Evolutionary conservation across 2,113 vertebrate species (phyloP), one percentile per base, ranked within the genome.

Genomic region (Nesoenas mayeri): DNA sequence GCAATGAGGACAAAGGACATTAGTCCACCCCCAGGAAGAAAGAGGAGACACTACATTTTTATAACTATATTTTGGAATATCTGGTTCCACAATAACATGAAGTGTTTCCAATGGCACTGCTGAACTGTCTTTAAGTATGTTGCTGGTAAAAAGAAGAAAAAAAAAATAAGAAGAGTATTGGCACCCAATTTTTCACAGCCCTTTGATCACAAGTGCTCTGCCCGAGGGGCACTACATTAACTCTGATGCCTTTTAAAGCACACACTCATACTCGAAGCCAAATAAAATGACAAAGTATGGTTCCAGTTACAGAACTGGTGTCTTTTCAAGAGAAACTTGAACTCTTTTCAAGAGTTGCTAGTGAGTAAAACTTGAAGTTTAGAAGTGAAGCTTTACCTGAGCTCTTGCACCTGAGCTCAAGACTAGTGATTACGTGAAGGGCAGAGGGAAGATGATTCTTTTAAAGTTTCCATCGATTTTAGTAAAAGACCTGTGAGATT

Each of bases 191-290:
- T 91, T 65, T 74, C 72, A 85, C 60, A 88, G 73, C 12, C 47
- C 87, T 94, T 85, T 84, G 88, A 88, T 85, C 70, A 85, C 38
- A 29, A 90, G 61, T 4, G 2, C 42, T 67, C 34, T 75, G 82
- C 79, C 61, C 0, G 5, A 88, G 79, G 88, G 32, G 42, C 75
- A 85, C 29, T 56, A 54, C 58, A 79, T 82, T 89, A 80, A 79
- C 79, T 90, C 79, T 79, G 44, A 60, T 79, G 71, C 20, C 57
- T 95, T 91, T 87, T 89, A 88, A 80, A 94, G 72, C 82, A 73
- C 86, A 77, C 62, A 85, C 8, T 29, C 44, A 7, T 31, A 69
- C 28, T 88, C 47, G 24, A 80, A 71, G 56, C 28, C 42, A 32
- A 86, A 21, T 47, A 90, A 93, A 70, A 86, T 16, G 5, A 56